phyloP scores from a whole-genome alignment of 1,140 invertebrate genomes.

The Hypsibius dujardini region DNA sequence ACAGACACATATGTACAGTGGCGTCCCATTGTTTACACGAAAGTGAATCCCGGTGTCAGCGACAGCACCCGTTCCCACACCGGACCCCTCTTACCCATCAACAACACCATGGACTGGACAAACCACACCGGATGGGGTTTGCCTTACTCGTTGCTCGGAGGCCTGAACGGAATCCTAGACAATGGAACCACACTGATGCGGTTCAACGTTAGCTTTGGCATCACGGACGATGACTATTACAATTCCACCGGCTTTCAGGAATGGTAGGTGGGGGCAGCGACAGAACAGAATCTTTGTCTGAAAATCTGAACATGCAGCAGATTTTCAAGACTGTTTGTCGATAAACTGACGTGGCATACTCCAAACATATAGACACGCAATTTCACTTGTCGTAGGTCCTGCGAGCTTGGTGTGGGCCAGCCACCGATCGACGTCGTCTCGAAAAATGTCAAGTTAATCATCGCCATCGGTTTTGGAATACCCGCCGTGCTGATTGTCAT shows the following conservation, averaged over 20 bases:
- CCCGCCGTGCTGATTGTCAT: not conserved
- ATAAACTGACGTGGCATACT: no score
- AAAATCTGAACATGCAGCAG: no score
- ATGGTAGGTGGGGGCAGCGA: not conserved
- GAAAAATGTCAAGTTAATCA: not conserved
- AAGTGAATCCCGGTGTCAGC: slow-evolving; percentile 11
- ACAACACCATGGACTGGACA: not conserved
- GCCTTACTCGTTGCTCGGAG: not conserved
- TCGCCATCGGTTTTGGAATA: not conserved
- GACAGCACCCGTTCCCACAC: not conserved
- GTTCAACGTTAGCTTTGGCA: slow-evolving; percentile 13
- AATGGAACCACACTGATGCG: not conserved
- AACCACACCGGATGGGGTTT: not conserved
- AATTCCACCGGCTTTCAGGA: not conserved
- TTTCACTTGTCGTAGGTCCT: not conserved
- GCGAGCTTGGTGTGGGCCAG: not conserved
- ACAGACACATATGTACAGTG: slow-evolving; percentile 1
- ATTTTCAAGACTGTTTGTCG: no score
- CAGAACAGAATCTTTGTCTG: no score
- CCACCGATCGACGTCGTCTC: not conserved
- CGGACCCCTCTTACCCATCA: not conserved
- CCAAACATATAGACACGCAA: no score
- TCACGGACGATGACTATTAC: slow-evolving; percentile 1
- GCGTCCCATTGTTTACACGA: slow-evolving; percentile 9
- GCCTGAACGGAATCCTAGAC: not conserved